These are phyloP conservation scores for Cepaea hortensis DNA, from an alignment of 2,888 invertebrate species.

Conservation along the genomic window DNA sequence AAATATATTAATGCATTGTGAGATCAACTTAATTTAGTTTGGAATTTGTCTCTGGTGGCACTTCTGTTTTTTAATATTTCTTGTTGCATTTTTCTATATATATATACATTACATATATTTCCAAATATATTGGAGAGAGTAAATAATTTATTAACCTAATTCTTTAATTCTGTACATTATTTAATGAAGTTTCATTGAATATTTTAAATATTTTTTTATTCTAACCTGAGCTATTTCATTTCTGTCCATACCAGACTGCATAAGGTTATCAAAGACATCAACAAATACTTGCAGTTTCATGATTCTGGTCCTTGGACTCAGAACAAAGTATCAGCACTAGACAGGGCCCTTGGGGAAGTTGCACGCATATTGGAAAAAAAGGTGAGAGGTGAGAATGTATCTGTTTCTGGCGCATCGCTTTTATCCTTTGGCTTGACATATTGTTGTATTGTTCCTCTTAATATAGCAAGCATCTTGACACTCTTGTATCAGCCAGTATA, in stretches of 20 bases:
- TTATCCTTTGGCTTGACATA: no score
- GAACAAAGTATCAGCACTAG: conserved; percentile 79
- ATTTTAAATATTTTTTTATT: neutral
- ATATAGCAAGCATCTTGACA: no score
- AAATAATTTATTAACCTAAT: neutral
- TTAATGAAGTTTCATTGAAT: neutral
- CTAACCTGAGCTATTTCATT: neutral
- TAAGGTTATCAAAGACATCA: conserved; percentile 78
- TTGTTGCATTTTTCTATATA: no score
- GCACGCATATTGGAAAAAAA: conserved; percentile 79
- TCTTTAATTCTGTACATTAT: neutral
- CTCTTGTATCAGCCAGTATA: no score
- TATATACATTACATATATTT: no score
- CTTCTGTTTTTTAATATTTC: no score
- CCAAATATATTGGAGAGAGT: no score
- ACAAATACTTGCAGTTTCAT: conserved; percentile 72
- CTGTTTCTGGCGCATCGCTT: no score
- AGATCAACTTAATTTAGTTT: no score
- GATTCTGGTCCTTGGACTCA: conserved; percentile 78
- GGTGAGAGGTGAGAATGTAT: conserved; percentile 62
- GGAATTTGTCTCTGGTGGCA: no score
- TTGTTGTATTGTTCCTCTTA: no score
- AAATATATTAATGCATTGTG: no score
- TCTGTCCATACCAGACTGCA: conserved; percentile 74
- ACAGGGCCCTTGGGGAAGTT: conserved; percentile 80